phyloP scores from a whole-genome alignment of 2,113 vertebrate species.

The Mus pahari region DNA sequence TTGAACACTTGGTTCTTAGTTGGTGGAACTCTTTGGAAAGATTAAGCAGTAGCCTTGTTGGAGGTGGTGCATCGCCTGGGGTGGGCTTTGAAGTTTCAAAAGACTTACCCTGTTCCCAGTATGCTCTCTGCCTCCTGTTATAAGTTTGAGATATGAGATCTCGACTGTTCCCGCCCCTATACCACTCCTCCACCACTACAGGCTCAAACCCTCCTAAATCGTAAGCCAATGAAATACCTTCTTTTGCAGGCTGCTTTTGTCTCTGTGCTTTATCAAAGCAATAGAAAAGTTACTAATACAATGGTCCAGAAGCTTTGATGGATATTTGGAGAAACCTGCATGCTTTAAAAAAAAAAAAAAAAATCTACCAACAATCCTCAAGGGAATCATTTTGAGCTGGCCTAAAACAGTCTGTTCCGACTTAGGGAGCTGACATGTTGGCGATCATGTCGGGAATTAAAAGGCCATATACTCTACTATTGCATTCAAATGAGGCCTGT shows the following conservation, averaged over 20 bases:
- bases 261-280: background rate
- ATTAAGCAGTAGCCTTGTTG: background rate
- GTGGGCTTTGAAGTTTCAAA: background rate
- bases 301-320: background rate
- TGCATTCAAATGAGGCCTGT: background rate
- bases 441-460: background rate
- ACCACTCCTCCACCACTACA: fast-evolving
- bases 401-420: background rate
- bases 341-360: background rate
- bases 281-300: background rate
- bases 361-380: background rate
- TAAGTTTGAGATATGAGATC: background rate
- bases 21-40: background rate
- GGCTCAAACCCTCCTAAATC: background rate
- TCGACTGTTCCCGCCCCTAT: background rate
- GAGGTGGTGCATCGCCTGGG: background rate
- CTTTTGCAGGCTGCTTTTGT: background rate
- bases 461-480: background rate
- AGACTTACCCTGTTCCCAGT: background rate
- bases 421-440: background rate
- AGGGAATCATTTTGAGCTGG: conserved; percentile 26
- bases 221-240: background rate
- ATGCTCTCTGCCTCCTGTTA: background rate
- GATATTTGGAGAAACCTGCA: background rate
- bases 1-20: background rate